Conservation (phyloP, 2,888 invertebrate species). For the Sinopyrophorus schimmeli region DNA sequence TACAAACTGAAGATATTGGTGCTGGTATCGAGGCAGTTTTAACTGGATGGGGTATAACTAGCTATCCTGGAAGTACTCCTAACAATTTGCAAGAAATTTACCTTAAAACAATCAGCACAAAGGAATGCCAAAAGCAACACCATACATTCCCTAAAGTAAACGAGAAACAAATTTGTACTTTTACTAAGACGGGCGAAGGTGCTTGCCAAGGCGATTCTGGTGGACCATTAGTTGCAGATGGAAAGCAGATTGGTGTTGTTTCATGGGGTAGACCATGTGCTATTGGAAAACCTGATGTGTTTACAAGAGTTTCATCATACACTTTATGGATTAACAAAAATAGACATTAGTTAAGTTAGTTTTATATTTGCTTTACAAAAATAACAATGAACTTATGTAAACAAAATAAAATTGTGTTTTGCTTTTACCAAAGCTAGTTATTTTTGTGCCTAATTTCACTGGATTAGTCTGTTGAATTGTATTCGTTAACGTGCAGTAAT, state of each 20-base stretch:
- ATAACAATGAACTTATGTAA: too few species aligned
- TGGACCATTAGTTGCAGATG: constrained; percentile 30
- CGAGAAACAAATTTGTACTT: constrained; percentile 61
- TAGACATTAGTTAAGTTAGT: too few species aligned
- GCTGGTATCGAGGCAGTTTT: constrained; percentile 51
- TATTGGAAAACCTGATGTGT: constrained; percentile 28
- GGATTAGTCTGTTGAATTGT: too few species aligned
- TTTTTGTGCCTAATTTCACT: too few species aligned
- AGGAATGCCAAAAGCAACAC: constrained; percentile 56
- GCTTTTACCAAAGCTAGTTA: too few species aligned
- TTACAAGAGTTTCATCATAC: constrained; percentile 21
- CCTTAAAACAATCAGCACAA: constrained; percentile 56
- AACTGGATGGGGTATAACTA: constrained; percentile 58
- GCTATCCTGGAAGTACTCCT: constrained; percentile 60
- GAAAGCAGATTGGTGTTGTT: constrained; percentile 27
- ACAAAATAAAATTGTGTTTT: too few species aligned
- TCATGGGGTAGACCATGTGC: constrained; percentile 29
- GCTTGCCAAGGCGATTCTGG: constrained; percentile 59
- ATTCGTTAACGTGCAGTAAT: too few species aligned
- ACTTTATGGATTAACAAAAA: constrained; percentile 29
- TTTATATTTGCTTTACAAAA: too few species aligned
- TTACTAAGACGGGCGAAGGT: constrained; percentile 62
- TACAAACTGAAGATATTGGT: constrained; percentile 47
- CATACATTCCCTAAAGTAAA: constrained; percentile 46
- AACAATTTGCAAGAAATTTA: constrained; percentile 61